These are phyloP conservation scores for Camponotus pennsylvanicus DNA, from an alignment of 1,140 invertebrate species.

Conservation along the genomic window DNA sequence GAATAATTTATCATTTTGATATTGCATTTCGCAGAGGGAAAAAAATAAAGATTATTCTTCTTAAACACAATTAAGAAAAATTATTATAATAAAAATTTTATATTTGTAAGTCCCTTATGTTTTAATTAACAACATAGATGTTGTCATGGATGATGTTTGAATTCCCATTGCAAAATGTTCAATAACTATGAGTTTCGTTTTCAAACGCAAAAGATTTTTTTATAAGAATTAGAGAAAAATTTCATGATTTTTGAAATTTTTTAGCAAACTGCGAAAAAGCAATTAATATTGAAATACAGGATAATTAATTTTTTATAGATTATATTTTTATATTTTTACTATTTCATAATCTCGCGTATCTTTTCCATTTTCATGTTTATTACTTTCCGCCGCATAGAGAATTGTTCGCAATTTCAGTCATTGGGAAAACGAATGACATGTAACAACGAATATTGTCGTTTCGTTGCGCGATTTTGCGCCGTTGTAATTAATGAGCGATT, in stretches of 20 bases:
- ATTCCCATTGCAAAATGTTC: not conserved
- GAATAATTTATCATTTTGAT: constrained; percentile 13
- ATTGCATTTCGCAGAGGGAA: not conserved
- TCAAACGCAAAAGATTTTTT: not conserved
- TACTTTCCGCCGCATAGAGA: not conserved
- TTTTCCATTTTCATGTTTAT: constrained; percentile 46
- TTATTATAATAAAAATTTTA: not conserved
- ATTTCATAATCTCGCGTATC: not conserved
- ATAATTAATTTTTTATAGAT: not conserved
- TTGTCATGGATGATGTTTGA: not conserved
- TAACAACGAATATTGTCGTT: constrained; percentile 42
- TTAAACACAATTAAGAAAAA: not conserved
- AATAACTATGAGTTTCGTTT: not conserved
- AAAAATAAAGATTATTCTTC: not conserved
- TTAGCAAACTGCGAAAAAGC: not conserved
- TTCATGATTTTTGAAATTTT: not conserved
- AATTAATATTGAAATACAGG: not conserved
- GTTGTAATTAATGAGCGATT: constrained; percentile 56
- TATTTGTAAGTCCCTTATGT: not conserved
- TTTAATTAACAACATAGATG: not conserved
- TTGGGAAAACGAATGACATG: constrained; percentile 22
- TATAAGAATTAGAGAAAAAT: not conserved
- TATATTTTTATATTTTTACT: not conserved
- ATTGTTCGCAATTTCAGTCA: constrained; percentile 41
- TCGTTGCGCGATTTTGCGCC: constrained; percentile 13